Percentiles rank a stretch among this genome's conserved stretches.
These are phyloP conservation scores for Euwallacea fornicatus DNA, from an alignment of 1,140 invertebrate genomes.

Conservation along the genomic window DNA sequence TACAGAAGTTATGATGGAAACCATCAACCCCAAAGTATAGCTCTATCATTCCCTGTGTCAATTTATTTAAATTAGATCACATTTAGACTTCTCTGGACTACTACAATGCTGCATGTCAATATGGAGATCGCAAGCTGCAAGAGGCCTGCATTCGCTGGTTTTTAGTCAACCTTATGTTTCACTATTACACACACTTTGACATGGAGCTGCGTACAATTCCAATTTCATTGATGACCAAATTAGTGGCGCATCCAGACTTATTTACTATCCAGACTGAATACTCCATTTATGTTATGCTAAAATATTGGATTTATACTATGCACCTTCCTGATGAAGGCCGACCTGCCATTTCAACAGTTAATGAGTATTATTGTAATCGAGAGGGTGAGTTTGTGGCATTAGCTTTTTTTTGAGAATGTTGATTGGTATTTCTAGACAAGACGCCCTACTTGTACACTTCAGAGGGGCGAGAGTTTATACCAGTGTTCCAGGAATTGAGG, in stretches of 20 bases:
- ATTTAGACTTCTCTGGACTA: constrained; percentile 67
- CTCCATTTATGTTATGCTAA: constrained; percentile 73
- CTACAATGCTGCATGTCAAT: constrained; percentile 68
- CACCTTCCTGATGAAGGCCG: constrained; percentile 42
- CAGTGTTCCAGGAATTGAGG: constrained; percentile 67
- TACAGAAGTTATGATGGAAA: constrained; percentile 74
- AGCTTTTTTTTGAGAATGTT: background rate
- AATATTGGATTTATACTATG: constrained; percentile 67
- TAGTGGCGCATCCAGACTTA: constrained; percentile 68
- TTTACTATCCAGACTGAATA: constrained; percentile 82
- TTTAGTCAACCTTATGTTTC: constrained; percentile 67
- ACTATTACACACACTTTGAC: constrained; percentile 58
- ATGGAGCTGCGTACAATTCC: constrained; percentile 53
- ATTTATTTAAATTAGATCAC: constrained; percentile 3
- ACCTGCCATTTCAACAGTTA: constrained; percentile 48
- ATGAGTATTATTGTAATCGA: constrained; percentile 56
- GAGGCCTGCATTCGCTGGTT: constrained; percentile 70
- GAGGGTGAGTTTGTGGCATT: constrained; percentile 42
- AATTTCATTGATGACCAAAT: constrained; percentile 65
- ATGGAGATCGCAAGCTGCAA: constrained; percentile 67
- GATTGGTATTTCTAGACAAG: constrained; percentile 50
- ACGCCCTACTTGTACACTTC: constrained; percentile 63
- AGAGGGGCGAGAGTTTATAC: constrained; percentile 61
- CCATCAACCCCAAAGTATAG: constrained; percentile 63
- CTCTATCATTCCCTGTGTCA: background rate